Base-by-base conservation (phyloP, 2,113 vertebrate species). In the Notarius lentiginosus region DNA sequence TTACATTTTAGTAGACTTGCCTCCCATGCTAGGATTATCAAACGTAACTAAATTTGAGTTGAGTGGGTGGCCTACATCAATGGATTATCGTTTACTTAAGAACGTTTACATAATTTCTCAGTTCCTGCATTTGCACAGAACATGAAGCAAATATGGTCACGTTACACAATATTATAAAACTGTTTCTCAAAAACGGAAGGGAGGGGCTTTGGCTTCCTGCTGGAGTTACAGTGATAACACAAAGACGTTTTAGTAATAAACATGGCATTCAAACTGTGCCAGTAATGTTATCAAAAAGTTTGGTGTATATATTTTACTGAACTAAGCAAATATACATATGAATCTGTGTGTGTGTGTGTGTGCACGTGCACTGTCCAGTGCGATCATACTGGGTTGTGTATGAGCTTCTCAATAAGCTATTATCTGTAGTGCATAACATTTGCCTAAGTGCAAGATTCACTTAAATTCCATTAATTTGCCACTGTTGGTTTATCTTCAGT, bases 301-400 rank as follows among this genome's bases (percentile, higher is more conserved):
- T 75, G 72, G 20, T 75, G 7, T 7, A 41, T 41, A 41, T n/a
- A 65, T 65, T 65, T 65, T n/a, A 65, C 24, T 65, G 9, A 22
- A 11, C 61, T 24, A 41, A n/a, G 61, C 0, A 66, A 14, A 63
- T 63, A 61, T 20, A 60, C 5, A 60, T 60, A 68, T 68, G 66
- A 68, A 5, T 84, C n/a, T 41, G 41, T 41, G 41, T 41, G 30
- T 30, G 30, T 30, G 30, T 30, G 30, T 30, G 41, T 4, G 4
- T 3, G 41, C 41, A 0, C 34, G 34, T 94, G 96, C 96, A 97
- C 0, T 53, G 66, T 41, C 95, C 95, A 0, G 2, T 90, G 7
- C 90, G 91, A 11, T 87, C 89, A 89, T 96, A 97, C 0, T 27
- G 11, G 0, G 84, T 90, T 4, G 3, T 73, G 0, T 88, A 72